Base-by-base conservation (phyloP, 2,797 vertebrate genomes). In the Sebastes dallii region DNA sequence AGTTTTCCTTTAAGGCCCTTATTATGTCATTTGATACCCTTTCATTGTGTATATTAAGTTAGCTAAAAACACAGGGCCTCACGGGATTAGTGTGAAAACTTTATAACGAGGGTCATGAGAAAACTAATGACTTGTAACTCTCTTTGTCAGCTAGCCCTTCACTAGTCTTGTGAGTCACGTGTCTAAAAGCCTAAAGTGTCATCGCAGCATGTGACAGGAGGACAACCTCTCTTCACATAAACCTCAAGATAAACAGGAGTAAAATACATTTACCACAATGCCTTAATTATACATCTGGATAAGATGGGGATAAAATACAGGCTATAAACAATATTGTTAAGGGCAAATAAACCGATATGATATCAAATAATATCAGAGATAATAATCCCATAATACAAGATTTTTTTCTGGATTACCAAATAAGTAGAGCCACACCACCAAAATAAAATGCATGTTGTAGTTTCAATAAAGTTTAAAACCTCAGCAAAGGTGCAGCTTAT, bases 11-110 rank as follows among this genome's bases (percentile, higher is more conserved):
- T 12, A 36, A 70, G n/a, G 22, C 9, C 14, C 29, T 11, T 32
- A 60, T 72, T 22, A 62, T 18, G n/a, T 46, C 7, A 27, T 16
- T 27, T n/a, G 22, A 39, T 22, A 4, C 16, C 22, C 3, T 25
- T 27, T 58, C 36, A 39, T 14, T 39, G 36, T 39, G 36, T 39
- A 39, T 39, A 30, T 36, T n/a, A n/a, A n/a, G 62, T 78, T 61
- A 36, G 76, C 66, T 86, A 89, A 89, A 89, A 91, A 91, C 83
- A 88, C 46, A 75, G 81, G 82, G 66, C 66, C 70, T 78, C 54
- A 55, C 32, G 83, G 75, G 89, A 89, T 93, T 93, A 94, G 91
- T 94, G 93, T 92, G 82, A 85, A 82, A 78, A 83, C 78, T 75
- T 84, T 68, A 32, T 27, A 70, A 81, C 70, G 64, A 86, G 66